Percentiles rank a stretch among this genome's conserved stretches.
phyloP scores from a whole-genome alignment of 1,140 invertebrate species.

The Lordiphosa mommai region DNA sequence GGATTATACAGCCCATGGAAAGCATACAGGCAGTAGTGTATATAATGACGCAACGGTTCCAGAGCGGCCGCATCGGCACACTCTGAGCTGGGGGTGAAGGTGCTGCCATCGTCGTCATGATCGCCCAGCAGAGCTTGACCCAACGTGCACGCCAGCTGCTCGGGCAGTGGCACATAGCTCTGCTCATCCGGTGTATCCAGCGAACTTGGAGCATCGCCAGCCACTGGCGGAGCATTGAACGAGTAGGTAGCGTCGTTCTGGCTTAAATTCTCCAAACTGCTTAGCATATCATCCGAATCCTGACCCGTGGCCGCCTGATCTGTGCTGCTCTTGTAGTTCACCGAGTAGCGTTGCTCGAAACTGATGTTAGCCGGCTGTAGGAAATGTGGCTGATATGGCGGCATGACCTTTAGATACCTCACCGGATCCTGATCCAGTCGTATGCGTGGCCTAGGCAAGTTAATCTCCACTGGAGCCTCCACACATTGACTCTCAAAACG shows the following conservation, averaged over 20 bases:
- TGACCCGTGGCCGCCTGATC: constrained; percentile 64
- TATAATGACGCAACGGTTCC: constrained; percentile 67
- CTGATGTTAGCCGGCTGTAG: constrained; percentile 67
- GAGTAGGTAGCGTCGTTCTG: constrained; percentile 66
- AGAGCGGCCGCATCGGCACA: constrained; percentile 31
- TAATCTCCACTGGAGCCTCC: constrained; percentile 70
- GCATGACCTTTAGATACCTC: constrained; percentile 75
- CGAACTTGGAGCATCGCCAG: constrained; percentile 44
- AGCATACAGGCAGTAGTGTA: constrained; percentile 82
- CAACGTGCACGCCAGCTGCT: constrained; percentile 10
- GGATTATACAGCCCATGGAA: constrained; percentile 81
- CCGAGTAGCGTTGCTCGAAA: constrained; percentile 57
- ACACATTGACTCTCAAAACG: constrained; percentile 74
- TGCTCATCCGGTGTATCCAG: constrained; percentile 71
- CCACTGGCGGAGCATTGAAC: constrained; percentile 38
- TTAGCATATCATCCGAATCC: constrained; percentile 72
- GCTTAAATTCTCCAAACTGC: constrained; percentile 74
- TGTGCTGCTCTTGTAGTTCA: constrained; percentile 66
- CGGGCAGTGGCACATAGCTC: constrained; percentile 63
- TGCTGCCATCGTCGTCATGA: constrained; percentile 44
- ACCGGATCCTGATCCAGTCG: constrained; percentile 64
- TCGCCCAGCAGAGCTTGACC: constrained; percentile 17
- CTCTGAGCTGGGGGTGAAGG: constrained; percentile 42
- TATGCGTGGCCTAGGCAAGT: constrained; percentile 71
- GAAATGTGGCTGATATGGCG: constrained; percentile 67